Conservation (phyloP, 2,113 vertebrate genomes). For the Ia io region DNA sequence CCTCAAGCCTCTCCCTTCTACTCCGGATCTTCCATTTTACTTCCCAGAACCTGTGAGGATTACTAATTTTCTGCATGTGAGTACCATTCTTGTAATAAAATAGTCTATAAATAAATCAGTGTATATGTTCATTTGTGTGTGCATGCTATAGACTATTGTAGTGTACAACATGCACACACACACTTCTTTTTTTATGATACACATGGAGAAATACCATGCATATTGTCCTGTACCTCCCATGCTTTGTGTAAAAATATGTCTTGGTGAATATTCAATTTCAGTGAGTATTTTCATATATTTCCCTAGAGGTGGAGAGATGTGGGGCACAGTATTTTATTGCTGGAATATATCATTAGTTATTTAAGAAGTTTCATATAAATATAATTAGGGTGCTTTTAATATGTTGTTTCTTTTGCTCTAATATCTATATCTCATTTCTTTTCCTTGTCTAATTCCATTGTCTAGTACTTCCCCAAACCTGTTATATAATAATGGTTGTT, state of each 20-base stretch:
- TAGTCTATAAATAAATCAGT: not conserved
- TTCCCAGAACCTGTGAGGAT: not conserved
- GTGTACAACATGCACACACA: not conserved
- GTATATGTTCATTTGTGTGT: not conserved
- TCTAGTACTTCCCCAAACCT: not conserved
- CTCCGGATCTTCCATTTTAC: not conserved
- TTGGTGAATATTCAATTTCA: not conserved
- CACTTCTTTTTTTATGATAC: not conserved
- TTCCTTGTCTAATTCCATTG: not conserved
- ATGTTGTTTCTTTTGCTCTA: not conserved
- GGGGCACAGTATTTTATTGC: not conserved
- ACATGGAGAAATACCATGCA: not conserved
- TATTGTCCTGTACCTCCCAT: not conserved
- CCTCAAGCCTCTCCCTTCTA: not conserved
- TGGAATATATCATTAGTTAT: not conserved
- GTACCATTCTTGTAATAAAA: not conserved
- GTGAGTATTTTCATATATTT: not conserved
- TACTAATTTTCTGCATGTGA: not conserved
- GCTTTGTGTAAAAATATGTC: not conserved
- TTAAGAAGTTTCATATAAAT: not conserved
- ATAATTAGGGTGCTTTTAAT: not conserved
- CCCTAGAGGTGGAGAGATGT: not conserved
- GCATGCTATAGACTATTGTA: not conserved
- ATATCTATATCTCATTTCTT: not conserved
- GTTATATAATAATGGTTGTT: not conserved